Evolutionary conservation across 1,140 invertebrate genomes (phyloP).

Genomic region (Goniozus legneri): DNA sequence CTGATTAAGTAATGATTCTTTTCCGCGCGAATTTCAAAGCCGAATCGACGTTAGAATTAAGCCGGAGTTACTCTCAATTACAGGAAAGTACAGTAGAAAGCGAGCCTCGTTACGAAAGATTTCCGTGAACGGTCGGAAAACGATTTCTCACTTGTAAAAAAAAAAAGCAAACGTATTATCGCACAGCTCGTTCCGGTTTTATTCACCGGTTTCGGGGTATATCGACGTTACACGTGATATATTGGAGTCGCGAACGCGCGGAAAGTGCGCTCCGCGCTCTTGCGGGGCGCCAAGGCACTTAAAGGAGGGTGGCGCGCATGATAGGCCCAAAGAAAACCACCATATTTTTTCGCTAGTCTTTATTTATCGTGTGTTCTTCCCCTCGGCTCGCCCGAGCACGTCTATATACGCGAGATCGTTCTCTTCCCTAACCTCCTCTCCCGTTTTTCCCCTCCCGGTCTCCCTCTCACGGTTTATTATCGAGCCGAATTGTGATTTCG

Average conservation of each 20-base stretch:
- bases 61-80: too few relatives aligned
- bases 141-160: slow-evolving; percentile 1
- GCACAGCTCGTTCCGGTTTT: slow-evolving; percentile 22
- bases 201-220: slow-evolving; percentile 31
- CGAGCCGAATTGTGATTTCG: slow-evolving; percentile 40
- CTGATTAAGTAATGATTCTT: too few relatives aligned
- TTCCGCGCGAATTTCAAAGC: too few relatives aligned
- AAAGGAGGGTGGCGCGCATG: slow-evolving; percentile 26
- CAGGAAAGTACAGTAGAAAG: too few relatives aligned
- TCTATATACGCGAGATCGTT: too few relatives aligned
- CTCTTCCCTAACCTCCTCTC: slow-evolving; percentile 22
- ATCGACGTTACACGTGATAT: slow-evolving; percentile 29
- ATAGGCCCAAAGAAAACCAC: slow-evolving; percentile 33
- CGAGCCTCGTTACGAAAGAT: too few relatives aligned
- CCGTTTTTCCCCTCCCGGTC: slow-evolving; percentile 2
- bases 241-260: slow-evolving; percentile 32
- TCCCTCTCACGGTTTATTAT: slow-evolving; percentile 20
- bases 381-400: too few relatives aligned
- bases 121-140: neutral
- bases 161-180: slow-evolving; percentile 27
- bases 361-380: slow-evolving; percentile 41
- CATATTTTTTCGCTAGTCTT: slow-evolving; percentile 43
- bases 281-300: slow-evolving; percentile 43
- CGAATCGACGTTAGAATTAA: too few relatives aligned
- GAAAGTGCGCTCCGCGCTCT: too few relatives aligned